Conservation (phyloP, 2,113 vertebrate genomes). For the Erythrolamprus reginae region DNA sequence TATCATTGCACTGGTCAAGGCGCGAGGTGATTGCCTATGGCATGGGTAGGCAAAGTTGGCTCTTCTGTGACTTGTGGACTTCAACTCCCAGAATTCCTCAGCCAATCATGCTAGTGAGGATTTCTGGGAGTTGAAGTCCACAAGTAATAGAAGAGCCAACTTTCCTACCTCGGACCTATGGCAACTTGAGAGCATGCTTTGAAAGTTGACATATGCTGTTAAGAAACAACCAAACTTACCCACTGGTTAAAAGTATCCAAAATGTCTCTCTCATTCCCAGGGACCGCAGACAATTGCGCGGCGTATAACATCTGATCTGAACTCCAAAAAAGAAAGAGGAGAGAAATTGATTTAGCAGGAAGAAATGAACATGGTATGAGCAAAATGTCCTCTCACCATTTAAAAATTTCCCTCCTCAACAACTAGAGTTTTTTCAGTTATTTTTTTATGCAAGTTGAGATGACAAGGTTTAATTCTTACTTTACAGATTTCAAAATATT, state of each 20-base stretch:
- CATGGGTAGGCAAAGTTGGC: no score
- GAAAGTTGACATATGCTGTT: not conserved
- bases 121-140: no score
- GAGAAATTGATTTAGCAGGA: slow-evolving; percentile 30
- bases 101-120: no score
- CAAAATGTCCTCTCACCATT: not conserved
- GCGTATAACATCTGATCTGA: slow-evolving; percentile 56
- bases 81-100: no score
- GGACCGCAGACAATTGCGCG: slow-evolving; percentile 36
- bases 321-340: slow-evolving; percentile 40
- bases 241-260: slow-evolving; percentile 88
- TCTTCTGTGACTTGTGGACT: no score
- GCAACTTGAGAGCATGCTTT: no score
- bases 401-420: no score
- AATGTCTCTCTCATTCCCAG: slow-evolving; percentile 72
- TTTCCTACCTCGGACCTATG: no score
- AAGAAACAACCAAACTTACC: slow-evolving; percentile 69
- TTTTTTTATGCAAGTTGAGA: not conserved
- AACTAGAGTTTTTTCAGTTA: not conserved
- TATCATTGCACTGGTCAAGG: no score
- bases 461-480: not conserved
- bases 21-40: no score
- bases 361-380: not conserved
- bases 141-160: no score
- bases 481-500: not conserved